Conservation (phyloP, 1,140 invertebrate species). For the Neodiprion fabricii region DNA sequence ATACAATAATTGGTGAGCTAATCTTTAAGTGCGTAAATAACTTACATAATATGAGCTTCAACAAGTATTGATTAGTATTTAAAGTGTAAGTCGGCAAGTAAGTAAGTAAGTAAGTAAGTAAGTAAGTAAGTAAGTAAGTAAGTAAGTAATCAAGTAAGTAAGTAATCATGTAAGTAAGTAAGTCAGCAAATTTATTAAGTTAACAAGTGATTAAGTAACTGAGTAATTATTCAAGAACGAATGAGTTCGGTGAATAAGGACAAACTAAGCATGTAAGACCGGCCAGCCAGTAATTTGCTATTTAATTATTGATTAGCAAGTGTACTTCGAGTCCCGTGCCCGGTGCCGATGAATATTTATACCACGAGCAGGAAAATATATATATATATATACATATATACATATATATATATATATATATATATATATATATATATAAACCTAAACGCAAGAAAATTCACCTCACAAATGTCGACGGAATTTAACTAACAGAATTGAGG, state of each 20-base stretch:
- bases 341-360: no score
- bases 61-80: constrained; percentile 61
- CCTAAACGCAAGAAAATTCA: not conserved
- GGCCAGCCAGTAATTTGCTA: constrained; percentile 13
- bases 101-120: constrained; percentile 28
- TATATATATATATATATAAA: not conserved
- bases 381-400: not conserved
- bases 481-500: not conserved
- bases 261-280: constrained; percentile 13
- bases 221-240: constrained; percentile 16
- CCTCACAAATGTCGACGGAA: not conserved
- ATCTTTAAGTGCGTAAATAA: constrained; percentile 51
- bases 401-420: not conserved
- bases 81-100: constrained; percentile 35
- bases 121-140: constrained; percentile 26
- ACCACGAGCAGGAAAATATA: not conserved
- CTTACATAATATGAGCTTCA: constrained; percentile 59
- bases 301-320: not conserved
- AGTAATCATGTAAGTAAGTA: constrained; percentile 14
- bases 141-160: constrained; percentile 23
- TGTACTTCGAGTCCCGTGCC: no score
- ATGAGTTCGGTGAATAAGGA: constrained; percentile 12
- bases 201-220: constrained; percentile 5
- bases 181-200: no score
- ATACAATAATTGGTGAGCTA: constrained; percentile 50